phyloP scores from a whole-genome alignment of 2,113 vertebrate genomes.

The Eolophus roseicapilla region DNA sequence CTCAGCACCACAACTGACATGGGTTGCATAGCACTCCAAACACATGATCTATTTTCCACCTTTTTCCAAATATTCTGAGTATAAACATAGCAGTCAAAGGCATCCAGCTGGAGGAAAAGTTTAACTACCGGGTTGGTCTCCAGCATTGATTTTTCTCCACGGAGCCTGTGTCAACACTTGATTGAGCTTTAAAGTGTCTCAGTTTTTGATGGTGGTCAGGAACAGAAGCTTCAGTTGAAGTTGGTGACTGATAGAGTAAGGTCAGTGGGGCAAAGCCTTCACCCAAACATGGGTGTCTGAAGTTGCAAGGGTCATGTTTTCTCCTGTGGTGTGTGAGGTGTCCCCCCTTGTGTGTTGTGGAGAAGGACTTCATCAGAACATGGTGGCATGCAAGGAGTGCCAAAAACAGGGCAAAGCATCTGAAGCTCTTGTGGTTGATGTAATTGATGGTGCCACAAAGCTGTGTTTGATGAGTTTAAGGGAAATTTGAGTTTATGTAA shows the following conservation, averaged over 20 bases:
- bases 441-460: neutral
- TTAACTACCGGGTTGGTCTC: neutral
- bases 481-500: neutral
- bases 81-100: neutral
- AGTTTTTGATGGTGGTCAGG: neutral
- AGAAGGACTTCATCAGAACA: neutral
- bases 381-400: neutral
- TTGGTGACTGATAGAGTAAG: neutral
- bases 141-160: neutral
- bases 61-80: neutral
- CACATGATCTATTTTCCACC: neutral
- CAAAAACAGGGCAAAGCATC: neutral
- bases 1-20: rapidly evolving
- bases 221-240: neutral
- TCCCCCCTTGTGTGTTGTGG: neutral
- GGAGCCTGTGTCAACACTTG: neutral
- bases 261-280: neutral
- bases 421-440: neutral
- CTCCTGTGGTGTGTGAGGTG: neutral
- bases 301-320: rapidly evolving
- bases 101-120: neutral
- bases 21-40: neutral
- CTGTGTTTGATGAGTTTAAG: neutral
- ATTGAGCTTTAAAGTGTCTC: neutral
- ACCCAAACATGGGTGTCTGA: rapidly evolving